Base-by-base conservation (phyloP, 2,797 vertebrate genomes). In the Monodelphis domestica region DNA sequence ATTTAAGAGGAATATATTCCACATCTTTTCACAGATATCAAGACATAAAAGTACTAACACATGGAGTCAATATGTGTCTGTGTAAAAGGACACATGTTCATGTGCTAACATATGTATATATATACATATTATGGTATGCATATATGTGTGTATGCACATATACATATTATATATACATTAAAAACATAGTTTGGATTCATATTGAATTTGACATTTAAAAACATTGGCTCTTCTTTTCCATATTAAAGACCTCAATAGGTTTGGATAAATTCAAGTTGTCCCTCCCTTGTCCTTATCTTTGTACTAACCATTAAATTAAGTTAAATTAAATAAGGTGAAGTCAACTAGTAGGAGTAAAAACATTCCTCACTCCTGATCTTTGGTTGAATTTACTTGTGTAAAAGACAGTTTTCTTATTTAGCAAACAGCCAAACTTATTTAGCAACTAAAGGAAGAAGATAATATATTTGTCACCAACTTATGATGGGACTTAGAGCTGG, bases 271-370 rank as follows among this genome's bases (percentile, higher is more conserved):
- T 9, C 21, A 45, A 10, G 12, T 84, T 28, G 84, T 50, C 38
- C 38, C 24, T 84, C 70, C 38, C 21, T n/a, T 12, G 50, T 3
- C 12, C 38, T 70, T 96, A 91, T 88, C 88, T 95, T 78, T 90
- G 91, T n/a, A 52, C 54, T 12, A 90, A 92, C 93, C 95, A 95
- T 91, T 94, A 91, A 96, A 38, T 70, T 91, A 95, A 96, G 95
- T 91, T 94, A 91, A 96, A 38, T 70, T 91, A 95, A 96, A 95
- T 95, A 93, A 97, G 94, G 70, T 94, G 95, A 91, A 54, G 91
- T 53, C 87, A 57, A 2, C 53, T 78, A 92, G 51, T 33, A 92
- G 51, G 91, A 57, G 78, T 12, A 51, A 92, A 93, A 96, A 92
- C 89, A 94, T 95, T 95, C 95, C 94, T 91, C 93, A 84, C 9